A percentile compares a stretch with the other conserved stretches of the same genome.
These are phyloP conservation scores for Alviniconcha marisindica DNA, from an alignment of 1,140 invertebrate genomes.

Conservation along the genomic window DNA sequence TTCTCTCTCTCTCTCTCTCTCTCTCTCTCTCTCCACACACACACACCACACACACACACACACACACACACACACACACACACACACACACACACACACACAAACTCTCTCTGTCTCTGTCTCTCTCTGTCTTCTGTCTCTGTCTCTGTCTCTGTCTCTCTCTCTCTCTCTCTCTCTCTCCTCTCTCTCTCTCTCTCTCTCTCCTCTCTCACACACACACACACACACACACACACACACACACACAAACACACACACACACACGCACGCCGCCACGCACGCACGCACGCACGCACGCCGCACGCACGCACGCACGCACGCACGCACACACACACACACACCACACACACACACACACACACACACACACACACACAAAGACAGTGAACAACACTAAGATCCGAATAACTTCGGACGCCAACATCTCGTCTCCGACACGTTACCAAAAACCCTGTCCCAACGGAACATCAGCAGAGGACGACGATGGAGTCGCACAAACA, in stretches of 20 bases:
- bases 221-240: not conserved
- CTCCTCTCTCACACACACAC: not conserved
- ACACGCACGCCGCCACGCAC: not conserved
- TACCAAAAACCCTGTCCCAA: not conserved
- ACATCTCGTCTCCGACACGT: not conserved
- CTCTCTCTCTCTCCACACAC: too few relatives aligned
- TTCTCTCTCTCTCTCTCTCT: not conserved
- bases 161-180: not conserved
- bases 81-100: too few relatives aligned
- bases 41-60: too few relatives aligned
- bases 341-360: slow-evolving; percentile 3
- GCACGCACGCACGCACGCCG: not conserved
- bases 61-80: too few relatives aligned
- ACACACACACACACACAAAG: not conserved
- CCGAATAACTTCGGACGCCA: not conserved
- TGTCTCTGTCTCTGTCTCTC: not conserved
- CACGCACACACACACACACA: not conserved
- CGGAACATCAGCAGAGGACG: not conserved
- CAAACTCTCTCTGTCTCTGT: too few relatives aligned
- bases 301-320: slow-evolving; percentile 2
- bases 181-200: not conserved
- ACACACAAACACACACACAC: not conserved
- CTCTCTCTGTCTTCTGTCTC: not conserved
- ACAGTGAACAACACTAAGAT: not conserved
- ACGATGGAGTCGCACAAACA: not conserved